These are phyloP conservation scores for Erythrolamprus reginae DNA, from an alignment of 2,113 vertebrate genomes.

Conservation along the genomic window DNA sequence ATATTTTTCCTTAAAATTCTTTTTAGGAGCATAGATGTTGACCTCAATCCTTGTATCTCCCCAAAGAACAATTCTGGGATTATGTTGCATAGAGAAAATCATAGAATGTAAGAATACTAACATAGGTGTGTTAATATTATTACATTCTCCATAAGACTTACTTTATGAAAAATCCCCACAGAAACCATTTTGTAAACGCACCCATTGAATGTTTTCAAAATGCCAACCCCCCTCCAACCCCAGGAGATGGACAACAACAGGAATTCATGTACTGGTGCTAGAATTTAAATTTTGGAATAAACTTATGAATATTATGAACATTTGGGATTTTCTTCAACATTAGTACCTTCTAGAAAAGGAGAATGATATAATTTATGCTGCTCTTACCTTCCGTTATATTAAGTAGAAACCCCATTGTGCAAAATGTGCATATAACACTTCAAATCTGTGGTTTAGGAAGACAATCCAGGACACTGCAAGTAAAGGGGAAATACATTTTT, in stretches of 20 bases:
- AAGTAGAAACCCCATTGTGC: not conserved
- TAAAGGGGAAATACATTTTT: not conserved
- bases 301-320: not conserved
- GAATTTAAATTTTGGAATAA: not conserved
- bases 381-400: not conserved
- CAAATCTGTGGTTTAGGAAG: not conserved
- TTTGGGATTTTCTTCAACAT: not conserved
- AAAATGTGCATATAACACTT: not conserved
- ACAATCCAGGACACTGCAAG: not conserved
- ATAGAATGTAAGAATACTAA: too few relatives aligned
- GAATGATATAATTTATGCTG: not conserved
- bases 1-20: not conserved
- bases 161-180: not conserved
- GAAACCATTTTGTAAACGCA: not conserved
- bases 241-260: too few relatives aligned
- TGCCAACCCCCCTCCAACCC: not conserved
- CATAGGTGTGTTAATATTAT: not conserved
- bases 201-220: not conserved
- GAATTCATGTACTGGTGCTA: not conserved
- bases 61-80: too few relatives aligned
- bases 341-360: not conserved
- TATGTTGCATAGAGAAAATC: too few relatives aligned
- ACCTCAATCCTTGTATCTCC: too few relatives aligned
- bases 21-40: not conserved
- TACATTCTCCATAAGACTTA: not conserved